Evolutionary conservation across 2,797 vertebrate species (phyloP).

Genomic region (Sebastes melanostomus): DNA sequence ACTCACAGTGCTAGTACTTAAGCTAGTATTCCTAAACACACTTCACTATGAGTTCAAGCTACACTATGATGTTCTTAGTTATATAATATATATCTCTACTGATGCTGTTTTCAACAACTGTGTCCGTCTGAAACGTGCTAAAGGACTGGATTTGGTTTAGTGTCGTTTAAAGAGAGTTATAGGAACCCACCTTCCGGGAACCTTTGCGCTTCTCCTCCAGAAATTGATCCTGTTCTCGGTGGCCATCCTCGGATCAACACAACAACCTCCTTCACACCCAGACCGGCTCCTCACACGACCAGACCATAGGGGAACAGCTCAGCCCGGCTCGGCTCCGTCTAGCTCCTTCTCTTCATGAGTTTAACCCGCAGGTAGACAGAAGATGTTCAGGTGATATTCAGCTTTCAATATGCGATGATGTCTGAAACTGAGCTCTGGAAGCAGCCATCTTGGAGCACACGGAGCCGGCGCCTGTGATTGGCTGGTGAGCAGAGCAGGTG

Average conservation of each 20-base stretch:
- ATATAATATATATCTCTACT: neutral
- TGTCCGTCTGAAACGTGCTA: neutral
- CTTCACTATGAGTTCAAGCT: neutral
- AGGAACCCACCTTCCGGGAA: slow-evolving; percentile 91
- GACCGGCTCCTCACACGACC: slow-evolving; percentile 16
- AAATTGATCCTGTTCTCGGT: slow-evolving; percentile 93
- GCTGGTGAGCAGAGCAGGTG: slow-evolving; percentile 71
- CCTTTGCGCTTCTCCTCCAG: slow-evolving; percentile 92
- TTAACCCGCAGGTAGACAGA: slow-evolving; percentile 16
- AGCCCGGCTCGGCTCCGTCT: neutral
- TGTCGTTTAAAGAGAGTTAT: neutral
- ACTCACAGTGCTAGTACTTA: too few relatives aligned
- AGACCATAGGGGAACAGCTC: slow-evolving; percentile 23
- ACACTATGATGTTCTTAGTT: neutral
- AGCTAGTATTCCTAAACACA: neutral
- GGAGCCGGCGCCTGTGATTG: slow-evolving; percentile 58
- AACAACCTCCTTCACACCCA: slow-evolving; percentile 25
- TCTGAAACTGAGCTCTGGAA: slow-evolving; percentile 42
- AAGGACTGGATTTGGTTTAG: neutral
- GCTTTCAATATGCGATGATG: slow-evolving; percentile 26
- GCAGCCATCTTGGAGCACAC: slow-evolving; percentile 80
- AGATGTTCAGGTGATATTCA: slow-evolving; percentile 11
- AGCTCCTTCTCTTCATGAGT: slow-evolving; percentile 4
- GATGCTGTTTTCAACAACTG: neutral
- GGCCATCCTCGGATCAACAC: slow-evolving; percentile 84